Evolutionary conservation across 2,113 vertebrate genomes (phyloP).

Genomic region (Leptobrachium ailaonicum): DNA sequence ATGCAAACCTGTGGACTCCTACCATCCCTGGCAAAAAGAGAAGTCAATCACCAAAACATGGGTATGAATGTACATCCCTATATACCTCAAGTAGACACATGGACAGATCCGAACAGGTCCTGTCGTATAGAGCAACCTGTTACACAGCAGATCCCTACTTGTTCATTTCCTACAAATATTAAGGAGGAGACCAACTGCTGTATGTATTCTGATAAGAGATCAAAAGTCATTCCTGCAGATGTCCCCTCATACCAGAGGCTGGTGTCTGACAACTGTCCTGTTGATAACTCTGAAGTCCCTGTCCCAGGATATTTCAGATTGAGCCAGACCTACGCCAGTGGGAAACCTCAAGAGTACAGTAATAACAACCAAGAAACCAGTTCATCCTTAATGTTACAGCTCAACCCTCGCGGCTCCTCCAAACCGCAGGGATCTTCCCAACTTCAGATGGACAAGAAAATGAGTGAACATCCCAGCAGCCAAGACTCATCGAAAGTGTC

Average conservation of each 20-base stretch:
- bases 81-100: conserved; percentile 98
- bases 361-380: conserved; percentile 81
- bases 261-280: conserved; percentile 85
- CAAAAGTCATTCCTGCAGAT: conserved; percentile 88
- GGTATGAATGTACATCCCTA: conserved; percentile 98
- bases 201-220: conserved; percentile 98
- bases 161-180: conserved; percentile 95
- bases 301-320: conserved; percentile 98
- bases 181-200: conserved; percentile 99
- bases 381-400: conserved; percentile 90
- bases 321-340: conserved; percentile 94
- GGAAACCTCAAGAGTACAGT: conserved; percentile 93
- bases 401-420: conserved; percentile 86
- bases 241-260: conserved; percentile 89
- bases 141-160: conserved; percentile 92
- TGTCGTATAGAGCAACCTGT: conserved; percentile 94
- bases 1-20: conserved; percentile 99
- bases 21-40: conserved; percentile 97
- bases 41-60: conserved; percentile 96
- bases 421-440: conserved; percentile 87
- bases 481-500: conserved; percentile 81
- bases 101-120: conserved; percentile 93
- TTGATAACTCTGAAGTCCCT: conserved; percentile 95
- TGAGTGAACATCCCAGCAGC: conserved; percentile 75
- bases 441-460: conserved; percentile 87